phyloP scores from a whole-genome alignment of 2,113 vertebrate species.

The Mobula birostris region DNA sequence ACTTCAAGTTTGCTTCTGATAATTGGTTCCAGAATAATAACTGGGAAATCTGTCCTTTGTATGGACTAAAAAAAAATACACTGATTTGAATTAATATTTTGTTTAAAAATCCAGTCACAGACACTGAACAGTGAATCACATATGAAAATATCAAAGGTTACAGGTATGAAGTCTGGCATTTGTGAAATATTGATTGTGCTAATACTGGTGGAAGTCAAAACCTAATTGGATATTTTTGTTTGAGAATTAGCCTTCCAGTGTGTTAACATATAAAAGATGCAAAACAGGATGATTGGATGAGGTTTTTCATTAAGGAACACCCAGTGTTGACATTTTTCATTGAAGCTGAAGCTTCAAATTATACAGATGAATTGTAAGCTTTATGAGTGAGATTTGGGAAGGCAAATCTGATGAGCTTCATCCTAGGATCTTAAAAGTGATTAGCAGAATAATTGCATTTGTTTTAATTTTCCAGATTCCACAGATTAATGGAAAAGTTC shows the following conservation, averaged over 20 bases:
- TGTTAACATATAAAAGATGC: background rate
- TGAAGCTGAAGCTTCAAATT: too few species aligned
- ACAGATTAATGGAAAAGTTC: too few species aligned
- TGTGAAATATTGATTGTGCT: background rate
- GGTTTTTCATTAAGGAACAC: background rate
- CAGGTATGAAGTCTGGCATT: background rate
- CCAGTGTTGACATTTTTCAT: too few species aligned
- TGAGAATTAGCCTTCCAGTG: background rate
- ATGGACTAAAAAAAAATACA: too few species aligned
- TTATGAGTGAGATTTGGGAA: too few species aligned
- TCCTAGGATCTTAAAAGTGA: too few species aligned
- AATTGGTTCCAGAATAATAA: background rate
- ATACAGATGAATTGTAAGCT: too few species aligned
- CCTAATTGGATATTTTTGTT: background rate
- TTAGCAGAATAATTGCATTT: too few species aligned
- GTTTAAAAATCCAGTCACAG: background rate
- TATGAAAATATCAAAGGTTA: background rate
- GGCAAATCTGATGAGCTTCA: too few species aligned
- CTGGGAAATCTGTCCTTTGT: background rate
- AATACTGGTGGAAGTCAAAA: background rate
- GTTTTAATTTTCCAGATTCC: too few species aligned
- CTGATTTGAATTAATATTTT: background rate
- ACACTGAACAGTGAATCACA: background rate
- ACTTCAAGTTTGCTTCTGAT: background rate
- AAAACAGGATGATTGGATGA: background rate